These are phyloP conservation scores for Busseola fusca DNA, from an alignment of 2,888 invertebrate species.

Conservation along the genomic window DNA sequence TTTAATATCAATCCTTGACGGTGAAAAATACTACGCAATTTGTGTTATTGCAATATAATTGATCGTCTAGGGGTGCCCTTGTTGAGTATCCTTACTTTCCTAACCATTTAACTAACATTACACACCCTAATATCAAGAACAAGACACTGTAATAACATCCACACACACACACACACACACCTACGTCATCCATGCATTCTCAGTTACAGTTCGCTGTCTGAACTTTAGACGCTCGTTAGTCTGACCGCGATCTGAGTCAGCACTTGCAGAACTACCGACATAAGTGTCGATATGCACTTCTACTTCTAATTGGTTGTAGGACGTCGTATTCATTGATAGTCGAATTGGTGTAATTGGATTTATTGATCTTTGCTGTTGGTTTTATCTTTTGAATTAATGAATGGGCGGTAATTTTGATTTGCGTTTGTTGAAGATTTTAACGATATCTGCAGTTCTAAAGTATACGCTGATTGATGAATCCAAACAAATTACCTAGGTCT, in stretches of 20 bases:
- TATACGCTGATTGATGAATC: background rate
- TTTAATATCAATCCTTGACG: background rate
- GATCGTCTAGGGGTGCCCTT: background rate
- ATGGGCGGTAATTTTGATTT: background rate
- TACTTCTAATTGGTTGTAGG: conserved; percentile 54
- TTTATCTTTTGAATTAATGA: conserved; percentile 15
- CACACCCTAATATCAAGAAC: conserved; percentile 5
- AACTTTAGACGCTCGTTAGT: conserved; percentile 59
- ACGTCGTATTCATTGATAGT: conserved; percentile 49
- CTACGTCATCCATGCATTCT: conserved; percentile 21
- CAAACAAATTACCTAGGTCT: background rate
- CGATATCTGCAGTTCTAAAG: background rate
- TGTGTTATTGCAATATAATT: background rate
- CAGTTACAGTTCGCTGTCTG: conserved; percentile 41
- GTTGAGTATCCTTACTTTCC: background rate
- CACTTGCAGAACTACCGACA: conserved; percentile 35
- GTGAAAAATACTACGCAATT: background rate
- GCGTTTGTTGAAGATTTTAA: background rate
- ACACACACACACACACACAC: background rate
- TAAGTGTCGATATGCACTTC: conserved; percentile 53
- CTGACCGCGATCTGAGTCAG: conserved; percentile 57
- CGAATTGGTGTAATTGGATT: conserved; percentile 39
- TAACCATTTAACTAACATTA: background rate
- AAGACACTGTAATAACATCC: conserved; percentile 19
- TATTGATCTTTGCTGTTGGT: conserved; percentile 30